Percentiles rank a stretch among this genome's conserved stretches.
Evolutionary conservation across 2,797 vertebrate species (phyloP).

Genomic region (Brachyrhaphis roseni): DNA sequence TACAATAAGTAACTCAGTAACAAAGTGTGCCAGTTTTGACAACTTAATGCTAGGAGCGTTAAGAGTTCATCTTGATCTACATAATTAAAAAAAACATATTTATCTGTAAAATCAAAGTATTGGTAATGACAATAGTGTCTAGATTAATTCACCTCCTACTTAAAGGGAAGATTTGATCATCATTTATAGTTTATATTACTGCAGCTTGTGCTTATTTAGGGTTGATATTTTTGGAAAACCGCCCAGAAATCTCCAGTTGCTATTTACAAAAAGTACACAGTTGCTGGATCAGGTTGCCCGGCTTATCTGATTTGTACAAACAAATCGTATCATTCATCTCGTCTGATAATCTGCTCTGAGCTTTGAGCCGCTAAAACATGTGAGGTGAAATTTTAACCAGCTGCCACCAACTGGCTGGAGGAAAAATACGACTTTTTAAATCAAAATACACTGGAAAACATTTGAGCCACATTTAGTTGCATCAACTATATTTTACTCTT

Average conservation of each 20-base stretch:
- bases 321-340: conserved; percentile 10
- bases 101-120: conserved; percentile 22
- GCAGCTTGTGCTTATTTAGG: neutral
- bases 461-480: too few relatives aligned
- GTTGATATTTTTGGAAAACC: neutral
- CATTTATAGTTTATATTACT: neutral
- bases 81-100: conserved; percentile 17
- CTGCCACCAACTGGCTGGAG: conserved; percentile 51
- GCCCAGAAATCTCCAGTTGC: neutral
- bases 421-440: conserved; percentile 47
- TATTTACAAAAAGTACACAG: conserved; percentile 7
- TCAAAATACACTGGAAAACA: too few relatives aligned
- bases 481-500: too few relatives aligned
- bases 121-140: conserved; percentile 22
- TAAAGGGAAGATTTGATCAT: conserved; percentile 3
- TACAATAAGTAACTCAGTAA: conserved; percentile 44
- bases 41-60: conserved; percentile 42
- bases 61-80: conserved; percentile 32
- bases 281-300: neutral
- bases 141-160: conserved; percentile 15
- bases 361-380: conserved; percentile 16
- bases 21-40: too few relatives aligned
- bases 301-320: conserved; percentile 11
- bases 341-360: conserved; percentile 24
- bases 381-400: conserved; percentile 41